Evolutionary conservation across 2,113 vertebrate species (phyloP), one percentile per base, ranked within the genome.

Genomic region (Actenoides hombroni): DNA sequence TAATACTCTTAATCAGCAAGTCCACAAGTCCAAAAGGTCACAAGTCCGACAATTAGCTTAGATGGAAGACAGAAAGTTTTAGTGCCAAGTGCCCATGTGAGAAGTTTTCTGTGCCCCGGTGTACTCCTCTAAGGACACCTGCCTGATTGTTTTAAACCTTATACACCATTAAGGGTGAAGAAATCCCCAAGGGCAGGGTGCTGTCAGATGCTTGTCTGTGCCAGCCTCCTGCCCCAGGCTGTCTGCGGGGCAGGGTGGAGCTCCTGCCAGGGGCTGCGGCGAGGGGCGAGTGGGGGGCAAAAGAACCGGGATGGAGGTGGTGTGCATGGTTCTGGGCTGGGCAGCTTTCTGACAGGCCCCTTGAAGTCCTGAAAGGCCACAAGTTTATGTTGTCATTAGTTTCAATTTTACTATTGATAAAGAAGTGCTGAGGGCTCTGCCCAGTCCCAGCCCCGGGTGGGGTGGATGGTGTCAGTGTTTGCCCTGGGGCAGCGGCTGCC

Each of bases 211-310:
- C 28, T 61, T 20, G 67, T 5, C 42, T 3, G n/a, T 1, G 14
- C n/a, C 15, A 25, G 74, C 17, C 23, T 23, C 3, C 4, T 3
- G 2, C 61, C 6, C 4, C 2, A 24, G 1, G 10, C 28, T 7
- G 26, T 29, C 37, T 29, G 20, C 4, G 31, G 9, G 26, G 25
- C n/a, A 35, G n/a, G 24, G 56, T 17, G 2, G 12, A 25, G 42
- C 2, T 16, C 65, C 42, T 20, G 4, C 26, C 28, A 16, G 53
- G 25, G 33, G 25, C 39, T 18, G 11, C 16, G 15, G 60, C 4
- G 23, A 5, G 3, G 25, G 31, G 26, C 5, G 44, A 61, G 49
- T 16, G 24, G 23, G 57, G 57, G 20, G 57, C 57, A 59, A n/a
- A 59, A 59, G 19, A 12, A n/a, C 53, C 14, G 13, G 59, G 59